A percentile compares a stretch with the other conserved stretches of the same genome.
Conservation (phyloP, 2,113 vertebrate genomes). For the Scophthalmus maximus region DNA sequence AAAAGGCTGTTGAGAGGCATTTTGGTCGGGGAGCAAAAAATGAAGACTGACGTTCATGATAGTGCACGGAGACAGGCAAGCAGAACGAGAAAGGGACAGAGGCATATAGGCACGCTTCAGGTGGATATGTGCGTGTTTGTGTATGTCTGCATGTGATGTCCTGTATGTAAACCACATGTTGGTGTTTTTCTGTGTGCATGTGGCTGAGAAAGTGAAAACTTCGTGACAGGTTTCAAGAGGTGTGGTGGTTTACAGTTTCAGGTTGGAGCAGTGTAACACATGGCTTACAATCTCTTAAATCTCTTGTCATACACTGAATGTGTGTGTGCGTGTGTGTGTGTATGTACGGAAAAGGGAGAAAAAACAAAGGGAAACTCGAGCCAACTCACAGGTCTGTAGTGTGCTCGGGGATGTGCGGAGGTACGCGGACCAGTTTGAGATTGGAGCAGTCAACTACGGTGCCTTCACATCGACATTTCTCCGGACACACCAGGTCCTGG, state of each 20-base stretch:
- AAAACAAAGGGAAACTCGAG: too few species aligned
- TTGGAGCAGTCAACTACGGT: slow-evolving; percentile 96
- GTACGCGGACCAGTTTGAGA: slow-evolving; percentile 90
- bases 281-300: too few species aligned
- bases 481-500: slow-evolving; percentile 95
- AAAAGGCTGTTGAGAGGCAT: slow-evolving; percentile 57
- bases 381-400: slow-evolving; percentile 92
- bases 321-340: neutral
- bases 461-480: slow-evolving; percentile 95
- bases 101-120: neutral
- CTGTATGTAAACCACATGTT: neutral
- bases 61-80: slow-evolving; percentile 11
- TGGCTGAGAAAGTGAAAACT: neutral
- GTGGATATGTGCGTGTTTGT: neutral
- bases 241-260: too few species aligned
- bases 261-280: too few species aligned
- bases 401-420: slow-evolving; percentile 92
- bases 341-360: neutral
- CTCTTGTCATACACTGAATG: too few species aligned
- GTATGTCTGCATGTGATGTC: neutral
- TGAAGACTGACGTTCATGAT: slow-evolving; percentile 47
- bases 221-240: too few species aligned
- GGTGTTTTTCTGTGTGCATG: neutral
- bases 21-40: slow-evolving; percentile 49
- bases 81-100: neutral